phyloP scores from a whole-genome alignment of 2,113 vertebrate genomes.

The Microtus oregoni region DNA sequence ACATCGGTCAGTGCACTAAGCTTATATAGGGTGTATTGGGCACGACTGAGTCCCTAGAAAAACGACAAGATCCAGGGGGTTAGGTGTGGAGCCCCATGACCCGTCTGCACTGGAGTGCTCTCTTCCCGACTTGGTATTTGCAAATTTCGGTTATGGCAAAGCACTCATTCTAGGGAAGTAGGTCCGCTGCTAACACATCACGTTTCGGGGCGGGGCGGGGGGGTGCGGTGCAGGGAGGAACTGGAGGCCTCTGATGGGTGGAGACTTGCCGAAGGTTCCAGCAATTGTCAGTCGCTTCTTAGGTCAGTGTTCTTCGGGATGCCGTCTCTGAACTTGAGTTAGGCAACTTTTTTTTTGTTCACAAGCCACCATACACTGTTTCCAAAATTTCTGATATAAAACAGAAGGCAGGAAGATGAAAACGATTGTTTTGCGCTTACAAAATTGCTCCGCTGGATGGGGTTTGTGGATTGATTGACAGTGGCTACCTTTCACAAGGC shows the following conservation, averaged over 20 bases:
- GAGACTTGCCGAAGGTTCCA: not conserved
- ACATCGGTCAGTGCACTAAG: not conserved
- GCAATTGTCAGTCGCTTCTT: not conserved
- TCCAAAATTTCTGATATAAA: not conserved
- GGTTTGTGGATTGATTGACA: not conserved
- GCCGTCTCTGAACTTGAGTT: not conserved
- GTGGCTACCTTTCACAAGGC: not conserved
- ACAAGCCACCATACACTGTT: not conserved
- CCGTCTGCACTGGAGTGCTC: not conserved
- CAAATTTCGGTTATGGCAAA: not conserved
- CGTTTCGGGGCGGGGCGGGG: not conserved
- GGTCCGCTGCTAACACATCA: not conserved
- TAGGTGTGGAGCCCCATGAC: rapidly evolving
- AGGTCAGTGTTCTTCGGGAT: not conserved
- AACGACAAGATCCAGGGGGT: not conserved
- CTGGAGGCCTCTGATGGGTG: not conserved
- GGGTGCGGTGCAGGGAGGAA: not conserved
- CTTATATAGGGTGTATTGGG: not conserved
- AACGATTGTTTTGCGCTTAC: not conserved
- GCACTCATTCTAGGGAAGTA: not conserved
- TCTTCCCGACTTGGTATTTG: not conserved
- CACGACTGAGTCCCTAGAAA: not conserved
- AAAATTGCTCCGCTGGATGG: not conserved
- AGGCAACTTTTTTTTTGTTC: constrained; percentile 11
- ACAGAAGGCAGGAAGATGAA: not conserved